Conservation (phyloP, 2,888 invertebrate species). For the Tenthredo distinguenda region DNA sequence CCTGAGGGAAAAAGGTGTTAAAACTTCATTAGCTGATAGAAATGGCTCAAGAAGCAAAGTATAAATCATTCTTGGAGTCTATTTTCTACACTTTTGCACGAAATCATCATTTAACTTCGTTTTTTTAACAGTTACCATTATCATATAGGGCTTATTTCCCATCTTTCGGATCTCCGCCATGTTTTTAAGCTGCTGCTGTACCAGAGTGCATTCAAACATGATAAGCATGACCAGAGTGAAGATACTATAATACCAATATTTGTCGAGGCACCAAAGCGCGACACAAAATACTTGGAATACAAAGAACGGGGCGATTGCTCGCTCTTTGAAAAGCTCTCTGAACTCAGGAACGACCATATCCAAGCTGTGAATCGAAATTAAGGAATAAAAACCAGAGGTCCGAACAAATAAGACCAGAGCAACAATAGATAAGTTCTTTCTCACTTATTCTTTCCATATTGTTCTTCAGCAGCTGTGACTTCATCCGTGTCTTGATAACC, state of each 20-base stretch:
- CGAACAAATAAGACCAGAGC: background rate
- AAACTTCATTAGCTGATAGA: background rate
- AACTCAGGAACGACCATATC: conserved; percentile 97
- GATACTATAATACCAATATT: conserved; percentile 98
- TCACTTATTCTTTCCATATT: conserved; percentile 95
- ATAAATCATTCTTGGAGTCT: conserved; percentile 1
- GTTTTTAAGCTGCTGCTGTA: conserved; percentile 98
- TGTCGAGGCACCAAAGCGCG: conserved; percentile 98
- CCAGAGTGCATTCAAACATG: conserved; percentile 97
- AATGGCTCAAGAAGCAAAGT: background rate
- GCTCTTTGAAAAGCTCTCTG: conserved; percentile 96
- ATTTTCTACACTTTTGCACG: background rate
- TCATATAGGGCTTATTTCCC: conserved; percentile 97
- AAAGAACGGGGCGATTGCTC: conserved; percentile 99
- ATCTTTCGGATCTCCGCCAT: conserved; percentile 99
- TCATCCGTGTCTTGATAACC: conserved; percentile 93
- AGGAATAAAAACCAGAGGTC: background rate
- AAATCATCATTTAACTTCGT: conserved; percentile 47
- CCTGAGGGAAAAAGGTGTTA: conserved; percentile 78
- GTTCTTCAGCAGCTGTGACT: conserved; percentile 86
- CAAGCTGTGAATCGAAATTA: conserved; percentile 78
- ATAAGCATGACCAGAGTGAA: conserved; percentile 98
- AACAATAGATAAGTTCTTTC: conserved; percentile 55
- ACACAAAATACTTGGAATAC: conserved; percentile 99
- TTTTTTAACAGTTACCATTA: conserved; percentile 82